Base-by-base conservation (phyloP, 2,888 invertebrate genomes). In the Chalcis sispes region DNA sequence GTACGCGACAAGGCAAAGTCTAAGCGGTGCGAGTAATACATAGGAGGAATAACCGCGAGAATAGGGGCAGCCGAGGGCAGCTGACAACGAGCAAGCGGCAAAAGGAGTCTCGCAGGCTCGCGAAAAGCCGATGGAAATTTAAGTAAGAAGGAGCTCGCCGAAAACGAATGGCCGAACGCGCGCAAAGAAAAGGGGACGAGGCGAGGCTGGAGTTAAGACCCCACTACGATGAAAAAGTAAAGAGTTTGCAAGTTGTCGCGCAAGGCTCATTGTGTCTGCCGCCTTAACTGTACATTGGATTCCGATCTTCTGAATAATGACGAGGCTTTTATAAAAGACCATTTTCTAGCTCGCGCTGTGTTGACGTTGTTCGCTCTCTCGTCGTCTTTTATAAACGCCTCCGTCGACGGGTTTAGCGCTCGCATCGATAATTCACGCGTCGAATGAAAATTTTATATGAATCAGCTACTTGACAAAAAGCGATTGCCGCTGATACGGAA, bases 241-340 rank as follows among this genome's bases (percentile, higher is more conserved):
- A n/a, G 54, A 72, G 76, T 66, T 76, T 52, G 62, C 72, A 67
- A 61, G 66, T 71, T 64, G 75, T 75, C 71, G 62, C 42, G 32
- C 71, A 32, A 46, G 59, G 52, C 66, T 72, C 67, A 76, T 76
- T 76, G 72, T 76, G 62, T 67, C 42, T 13, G 8, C 29, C 40
- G 29, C 18, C 54, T 32, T 84, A 86, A 86, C 86, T 85, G 86
- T 86, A 85, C 84, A 67, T 80, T 82, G 85, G 85, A 87, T 87
- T 86, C 85, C 86, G 81, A 85, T 86, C 85, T 82, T 81, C 79
- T 86, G 87, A 87, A 87, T 84, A 84, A 83, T 82, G 81, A 76
- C 79, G 76, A 80, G 78, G n/a, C 40, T 72, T 81, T 80, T 80
- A 80, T 79, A 80, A 80, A 80, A 77, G 76, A 75, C 77, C 79